Percentiles rank a stretch among this genome's conserved stretches.
Conservation (phyloP, 2,113 vertebrate genomes). For the Forbesichthys papilliferus region DNA sequence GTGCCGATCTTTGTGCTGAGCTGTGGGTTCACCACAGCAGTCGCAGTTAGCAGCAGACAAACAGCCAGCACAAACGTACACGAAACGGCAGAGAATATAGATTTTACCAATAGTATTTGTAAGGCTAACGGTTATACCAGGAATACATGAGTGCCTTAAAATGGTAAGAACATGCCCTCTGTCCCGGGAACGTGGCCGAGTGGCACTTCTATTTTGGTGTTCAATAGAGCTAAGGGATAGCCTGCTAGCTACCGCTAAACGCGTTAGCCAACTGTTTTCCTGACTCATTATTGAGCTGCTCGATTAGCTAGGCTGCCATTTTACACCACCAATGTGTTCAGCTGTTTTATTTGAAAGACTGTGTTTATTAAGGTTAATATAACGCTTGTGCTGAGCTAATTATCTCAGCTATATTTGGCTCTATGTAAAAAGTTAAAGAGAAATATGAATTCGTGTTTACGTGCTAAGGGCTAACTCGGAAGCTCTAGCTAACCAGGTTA, state of each 20-base stretch:
- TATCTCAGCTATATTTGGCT: rapidly evolving
- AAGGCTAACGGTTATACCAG: background rate
- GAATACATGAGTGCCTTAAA: constrained; percentile 30
- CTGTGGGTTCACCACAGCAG: constrained; percentile 17
- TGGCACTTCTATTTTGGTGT: background rate
- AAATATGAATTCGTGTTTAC: background rate
- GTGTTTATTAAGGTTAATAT: background rate
- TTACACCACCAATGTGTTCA: constrained; percentile 52
- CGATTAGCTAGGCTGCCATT: constrained; percentile 69
- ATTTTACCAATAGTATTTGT: background rate
- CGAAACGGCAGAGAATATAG: constrained; percentile 5
- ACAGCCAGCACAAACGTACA: constrained; percentile 19
- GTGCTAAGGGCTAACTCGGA: constrained; percentile 10
- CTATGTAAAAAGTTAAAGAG: too few relatives aligned
- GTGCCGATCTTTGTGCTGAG: constrained; percentile 69
- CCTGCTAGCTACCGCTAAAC: constrained; percentile 51
- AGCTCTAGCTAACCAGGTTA: constrained; percentile 7
- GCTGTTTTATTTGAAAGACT: background rate
- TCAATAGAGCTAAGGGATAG: constrained; percentile 34
- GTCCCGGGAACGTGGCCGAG: rapidly evolving
- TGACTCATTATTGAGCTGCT: constrained; percentile 73
- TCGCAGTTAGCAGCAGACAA: constrained; percentile 60
- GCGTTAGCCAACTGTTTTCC: constrained; percentile 68
- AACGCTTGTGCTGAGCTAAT: rapidly evolving
- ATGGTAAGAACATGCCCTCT: constrained; percentile 55